A percentile compares a stretch with the other conserved stretches of the same genome.
Conservation (phyloP, 2,797 vertebrate genomes). For the Hybognathus amarus region DNA sequence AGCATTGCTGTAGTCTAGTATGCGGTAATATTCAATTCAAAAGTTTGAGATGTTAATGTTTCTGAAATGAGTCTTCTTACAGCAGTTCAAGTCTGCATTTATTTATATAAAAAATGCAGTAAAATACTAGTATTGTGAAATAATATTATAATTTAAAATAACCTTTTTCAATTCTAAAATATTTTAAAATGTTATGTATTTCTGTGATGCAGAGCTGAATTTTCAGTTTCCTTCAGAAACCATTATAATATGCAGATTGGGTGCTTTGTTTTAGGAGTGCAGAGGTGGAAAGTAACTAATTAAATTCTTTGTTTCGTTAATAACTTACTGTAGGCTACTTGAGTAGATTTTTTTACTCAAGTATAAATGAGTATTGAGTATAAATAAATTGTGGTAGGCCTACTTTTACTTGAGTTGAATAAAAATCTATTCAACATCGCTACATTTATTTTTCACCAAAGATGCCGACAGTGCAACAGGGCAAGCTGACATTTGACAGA, state of each 20-base stretch:
- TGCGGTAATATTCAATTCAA: background rate
- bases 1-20: background rate
- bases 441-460: too few relatives aligned
- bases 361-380: too few relatives aligned
- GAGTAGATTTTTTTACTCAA: too few relatives aligned
- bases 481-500: too few relatives aligned
- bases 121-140: background rate
- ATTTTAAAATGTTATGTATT: background rate
- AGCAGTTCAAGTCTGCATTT: background rate
- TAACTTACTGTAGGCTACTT: too few relatives aligned
- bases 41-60: background rate
- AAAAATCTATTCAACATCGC: too few relatives aligned
- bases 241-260: too few relatives aligned
- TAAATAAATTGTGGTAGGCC: too few relatives aligned
- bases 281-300: too few relatives aligned
- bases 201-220: background rate
- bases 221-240: background rate
- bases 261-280: background rate
- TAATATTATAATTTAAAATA: background rate
- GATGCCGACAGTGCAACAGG: too few relatives aligned
- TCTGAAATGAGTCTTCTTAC: background rate
- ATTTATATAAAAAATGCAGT: background rate
- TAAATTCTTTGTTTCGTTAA: too few relatives aligned
- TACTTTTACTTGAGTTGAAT: too few relatives aligned
- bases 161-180: background rate